Percentiles rank a stretch among this genome's conserved stretches.
phyloP scores from a whole-genome alignment of 2,888 invertebrate genomes.

The Erebia ligea region DNA sequence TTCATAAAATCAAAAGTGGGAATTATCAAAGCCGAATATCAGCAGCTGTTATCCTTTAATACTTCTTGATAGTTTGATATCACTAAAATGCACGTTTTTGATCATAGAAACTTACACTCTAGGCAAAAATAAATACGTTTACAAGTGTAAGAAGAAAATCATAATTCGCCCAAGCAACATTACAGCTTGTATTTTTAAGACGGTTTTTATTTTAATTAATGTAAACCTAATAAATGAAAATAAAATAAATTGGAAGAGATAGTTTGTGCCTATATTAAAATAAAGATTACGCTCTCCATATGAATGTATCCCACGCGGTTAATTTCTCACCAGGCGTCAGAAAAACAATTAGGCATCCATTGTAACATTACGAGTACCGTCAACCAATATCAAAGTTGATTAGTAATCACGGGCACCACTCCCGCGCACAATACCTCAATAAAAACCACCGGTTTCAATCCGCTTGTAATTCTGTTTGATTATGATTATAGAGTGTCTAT shows the following conservation, averaged over 20 bases:
- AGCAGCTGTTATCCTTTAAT: too few relatives aligned
- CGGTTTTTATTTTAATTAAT: too few relatives aligned
- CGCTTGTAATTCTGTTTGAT: constrained; percentile 73
- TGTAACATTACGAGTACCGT: constrained; percentile 51
- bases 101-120: too few relatives aligned
- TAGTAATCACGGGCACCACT: constrained; percentile 55
- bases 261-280: constrained; percentile 12
- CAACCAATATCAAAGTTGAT: constrained; percentile 59
- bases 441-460: constrained; percentile 63
- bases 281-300: constrained; percentile 10
- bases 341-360: constrained; percentile 62
- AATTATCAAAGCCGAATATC: too few relatives aligned
- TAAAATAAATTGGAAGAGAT: background rate
- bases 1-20: too few relatives aligned
- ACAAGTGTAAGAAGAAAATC: too few relatives aligned
- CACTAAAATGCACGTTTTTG: too few relatives aligned
- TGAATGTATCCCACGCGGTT: constrained; percentile 34
- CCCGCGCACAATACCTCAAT: constrained; percentile 55
- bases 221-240: too few relatives aligned
- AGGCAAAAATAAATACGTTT: too few relatives aligned
- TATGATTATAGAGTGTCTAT: constrained; percentile 71
- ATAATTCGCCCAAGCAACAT: too few relatives aligned
- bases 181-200: too few relatives aligned
- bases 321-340: constrained; percentile 54
- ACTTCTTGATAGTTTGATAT: too few relatives aligned